Base-by-base conservation (phyloP, 2,888 invertebrate species). In the Ethmia dodecea region DNA sequence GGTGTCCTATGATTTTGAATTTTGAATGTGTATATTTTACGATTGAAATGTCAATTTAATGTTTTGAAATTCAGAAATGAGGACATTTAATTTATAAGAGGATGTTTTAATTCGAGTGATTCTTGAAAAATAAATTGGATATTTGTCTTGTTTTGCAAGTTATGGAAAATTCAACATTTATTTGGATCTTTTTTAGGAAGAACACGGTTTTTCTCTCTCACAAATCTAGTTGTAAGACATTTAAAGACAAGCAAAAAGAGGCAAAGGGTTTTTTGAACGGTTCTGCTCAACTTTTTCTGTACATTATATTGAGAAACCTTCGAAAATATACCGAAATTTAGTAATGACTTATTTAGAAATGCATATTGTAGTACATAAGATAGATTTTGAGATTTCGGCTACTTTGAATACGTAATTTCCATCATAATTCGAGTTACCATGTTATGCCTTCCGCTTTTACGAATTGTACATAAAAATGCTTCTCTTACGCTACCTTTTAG, bases 371-470 rank as follows among this genome's bases (percentile, higher is more conserved):
- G 61, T 40, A 13, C 24, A 12, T 44, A 46, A 38, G 38, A 10
- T 37, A 42, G 36, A 28, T 44, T 48, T 47, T 38, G 40, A 42
- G 31, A 40, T 53, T 58, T 64, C 54, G 53, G 53, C 52, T 57
- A 53, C 60, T n/a, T 59, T 40, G 47, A 54, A 68, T 70, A 68
- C 65, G 69, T 72, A 68, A 70, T 62, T 69, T 72, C 63, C 66
- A 66, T 65, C 55, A 65, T 57, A 66, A 76, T 80, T 81, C 72
- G 73, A 81, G 84, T 84, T 84, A 84, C 84, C 83, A 84, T 72
- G 36, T 52, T 60, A 59, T 45, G 61, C 53, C 58, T 73, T 71
- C 67, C 47, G 74, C 75, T 76, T 51, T 60, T 42, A 59, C 27
- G 51, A 65, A 64, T 45, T 84, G 79, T 80, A 79, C 57, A 81